phyloP scores from a whole-genome alignment of 2,113 vertebrate genomes.

The Notiomystis cincta region DNA sequence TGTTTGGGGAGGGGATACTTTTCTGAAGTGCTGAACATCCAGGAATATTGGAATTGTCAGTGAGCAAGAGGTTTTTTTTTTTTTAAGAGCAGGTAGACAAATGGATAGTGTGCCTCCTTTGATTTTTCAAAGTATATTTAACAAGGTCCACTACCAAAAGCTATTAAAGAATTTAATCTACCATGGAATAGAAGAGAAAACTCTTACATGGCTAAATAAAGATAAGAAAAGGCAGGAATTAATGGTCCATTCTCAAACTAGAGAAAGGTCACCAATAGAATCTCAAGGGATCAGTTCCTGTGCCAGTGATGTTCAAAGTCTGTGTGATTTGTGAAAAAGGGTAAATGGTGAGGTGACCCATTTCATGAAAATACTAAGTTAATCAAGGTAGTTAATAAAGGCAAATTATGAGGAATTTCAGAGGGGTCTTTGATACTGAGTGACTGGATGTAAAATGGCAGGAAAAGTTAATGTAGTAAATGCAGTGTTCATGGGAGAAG shows the following conservation, averaged over 20 bases:
- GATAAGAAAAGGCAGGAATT: not conserved
- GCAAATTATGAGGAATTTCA: not conserved
- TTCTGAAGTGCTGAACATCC: not conserved
- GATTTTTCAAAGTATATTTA: slow-evolving; percentile 13
- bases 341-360: not conserved
- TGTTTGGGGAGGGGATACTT: not conserved
- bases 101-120: not conserved
- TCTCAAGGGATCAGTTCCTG: not conserved
- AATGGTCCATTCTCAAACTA: not conserved
- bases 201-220: not conserved
- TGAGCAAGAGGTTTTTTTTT: not conserved
- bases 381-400: not conserved
- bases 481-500: not conserved
- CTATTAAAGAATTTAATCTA: slow-evolving; percentile 31
- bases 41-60: not conserved
- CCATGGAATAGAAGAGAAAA: not conserved
- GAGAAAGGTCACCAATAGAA: not conserved
- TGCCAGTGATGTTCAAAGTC: not conserved
- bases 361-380: not conserved
- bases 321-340: not conserved
- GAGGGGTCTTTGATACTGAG: not conserved
- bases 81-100: not conserved
- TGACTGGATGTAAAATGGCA: not conserved
- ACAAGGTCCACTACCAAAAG: not conserved
- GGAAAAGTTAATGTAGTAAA: not conserved